Percentiles rank a stretch among this genome's conserved stretches.
phyloP scores from a whole-genome alignment of 2,797 vertebrate species.

The Salarias fasciatus region DNA sequence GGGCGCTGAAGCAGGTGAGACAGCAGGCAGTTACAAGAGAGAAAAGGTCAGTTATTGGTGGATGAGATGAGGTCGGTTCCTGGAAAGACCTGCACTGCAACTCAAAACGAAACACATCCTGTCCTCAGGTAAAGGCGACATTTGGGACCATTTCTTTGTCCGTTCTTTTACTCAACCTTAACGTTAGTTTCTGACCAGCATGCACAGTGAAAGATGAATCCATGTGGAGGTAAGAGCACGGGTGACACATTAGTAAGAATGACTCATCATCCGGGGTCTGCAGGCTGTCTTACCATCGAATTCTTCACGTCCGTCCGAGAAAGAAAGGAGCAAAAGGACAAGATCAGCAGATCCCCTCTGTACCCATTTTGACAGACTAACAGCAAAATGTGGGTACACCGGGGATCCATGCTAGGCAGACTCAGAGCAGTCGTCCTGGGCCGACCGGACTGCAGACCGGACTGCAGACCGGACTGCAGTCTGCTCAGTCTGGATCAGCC shows the following conservation, averaged over 20 bases:
- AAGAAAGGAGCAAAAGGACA: constrained; percentile 81
- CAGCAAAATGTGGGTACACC: constrained; percentile 70
- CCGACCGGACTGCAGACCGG: constrained; percentile 19
- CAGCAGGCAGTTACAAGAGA: constrained; percentile 56
- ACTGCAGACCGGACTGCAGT: too few species aligned
- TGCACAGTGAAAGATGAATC: constrained; percentile 40
- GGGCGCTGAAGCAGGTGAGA: constrained; percentile 58
- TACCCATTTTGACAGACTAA: constrained; percentile 63
- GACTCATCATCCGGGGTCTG: constrained; percentile 54
- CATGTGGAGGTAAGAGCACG: constrained; percentile 43
- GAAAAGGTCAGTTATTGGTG: constrained; percentile 52
- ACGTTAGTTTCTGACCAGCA: constrained; percentile 64
- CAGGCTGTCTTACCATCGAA: constrained; percentile 90
- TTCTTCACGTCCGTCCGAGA: constrained; percentile 78
- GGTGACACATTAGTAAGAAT: constrained; percentile 70
- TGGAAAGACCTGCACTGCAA: constrained; percentile 23
- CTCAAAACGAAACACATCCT: constrained; percentile 18
- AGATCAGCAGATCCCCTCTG: constrained; percentile 74
- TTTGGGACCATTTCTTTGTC: constrained; percentile 5
- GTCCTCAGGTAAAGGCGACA: constrained; percentile 4
- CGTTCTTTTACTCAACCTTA: neutral
- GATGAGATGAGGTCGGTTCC: constrained; percentile 42
- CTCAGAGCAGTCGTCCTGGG: constrained; percentile 59
- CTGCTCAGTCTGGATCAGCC: constrained; percentile 14
- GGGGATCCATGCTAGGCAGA: constrained; percentile 76